Evolutionary conservation across 2,888 invertebrate genomes (phyloP).

Genomic region (Aporophyla nigra): DNA sequence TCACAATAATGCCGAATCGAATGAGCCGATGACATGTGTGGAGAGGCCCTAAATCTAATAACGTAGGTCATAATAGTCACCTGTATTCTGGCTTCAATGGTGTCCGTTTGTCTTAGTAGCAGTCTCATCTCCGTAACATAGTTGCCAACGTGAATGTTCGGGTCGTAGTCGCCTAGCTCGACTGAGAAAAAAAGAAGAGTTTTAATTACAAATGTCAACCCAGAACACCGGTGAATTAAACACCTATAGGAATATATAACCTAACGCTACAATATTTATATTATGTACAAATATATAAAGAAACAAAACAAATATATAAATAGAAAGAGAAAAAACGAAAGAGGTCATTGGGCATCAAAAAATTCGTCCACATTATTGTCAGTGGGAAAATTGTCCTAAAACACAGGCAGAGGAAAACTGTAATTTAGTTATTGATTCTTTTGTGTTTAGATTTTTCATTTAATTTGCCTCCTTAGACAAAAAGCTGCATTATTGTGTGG

Average conservation of each 20-base stretch:
- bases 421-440: neutral
- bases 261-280: too few species aligned
- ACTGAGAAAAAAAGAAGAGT: conserved; percentile 89
- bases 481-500: too few species aligned
- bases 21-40: neutral
- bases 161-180: conserved; percentile 98
- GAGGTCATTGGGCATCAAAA: too few species aligned
- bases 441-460: neutral
- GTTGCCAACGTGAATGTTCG: conserved; percentile 96
- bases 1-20: neutral
- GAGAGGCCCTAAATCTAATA: neutral
- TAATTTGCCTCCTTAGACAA: neutral
- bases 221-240: neutral
- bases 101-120: conserved; percentile 97
- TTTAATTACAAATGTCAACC: neutral
- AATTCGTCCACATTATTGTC: too few species aligned
- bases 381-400: too few species aligned
- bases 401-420: too few species aligned
- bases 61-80: conserved; percentile 76
- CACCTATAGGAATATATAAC: neutral
- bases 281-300: too few species aligned
- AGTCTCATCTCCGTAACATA: conserved; percentile 98
- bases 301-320: too few species aligned
- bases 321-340: too few species aligned
- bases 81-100: conserved; percentile 97